Evolutionary conservation across 2,113 vertebrate genomes (phyloP).

Genomic region (Perca schrenkii): DNA sequence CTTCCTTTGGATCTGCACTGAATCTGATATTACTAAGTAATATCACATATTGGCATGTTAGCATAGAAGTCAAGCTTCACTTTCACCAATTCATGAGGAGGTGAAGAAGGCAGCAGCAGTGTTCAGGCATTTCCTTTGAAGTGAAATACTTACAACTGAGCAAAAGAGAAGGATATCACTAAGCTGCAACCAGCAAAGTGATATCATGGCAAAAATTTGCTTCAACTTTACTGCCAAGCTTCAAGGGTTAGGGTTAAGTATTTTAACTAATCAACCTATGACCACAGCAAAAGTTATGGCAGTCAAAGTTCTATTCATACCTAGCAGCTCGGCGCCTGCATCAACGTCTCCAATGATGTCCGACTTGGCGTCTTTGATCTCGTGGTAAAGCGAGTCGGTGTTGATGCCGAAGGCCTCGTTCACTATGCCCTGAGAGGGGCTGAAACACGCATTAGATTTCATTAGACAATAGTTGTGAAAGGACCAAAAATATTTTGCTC

Average conservation of each 20-base stretch:
- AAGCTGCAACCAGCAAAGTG: not conserved
- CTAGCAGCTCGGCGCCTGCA: conserved; percentile 96
- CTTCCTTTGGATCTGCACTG: not conserved
- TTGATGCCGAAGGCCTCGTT: conserved; percentile 99
- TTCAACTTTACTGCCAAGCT: not conserved
- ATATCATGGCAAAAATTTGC: not conserved
- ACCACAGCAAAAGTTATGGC: not conserved
- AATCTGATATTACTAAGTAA: conserved; percentile 8
- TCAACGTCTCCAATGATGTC: conserved; percentile 98
- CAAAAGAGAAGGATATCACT: not conserved
- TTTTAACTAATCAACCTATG: not conserved
- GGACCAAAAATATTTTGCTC: not conserved
- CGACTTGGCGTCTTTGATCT: conserved; percentile 95
- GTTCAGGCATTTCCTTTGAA: not conserved
- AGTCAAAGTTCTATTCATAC: conserved; percentile 74
- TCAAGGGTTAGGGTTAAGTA: not conserved
- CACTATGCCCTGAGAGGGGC: conserved; percentile 97
- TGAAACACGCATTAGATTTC: conserved; percentile 67
- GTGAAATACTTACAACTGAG: not conserved
- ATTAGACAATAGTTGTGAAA: not conserved
- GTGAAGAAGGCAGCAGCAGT: not conserved
- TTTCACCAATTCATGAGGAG: not conserved
- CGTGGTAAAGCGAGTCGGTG: conserved; percentile 97
- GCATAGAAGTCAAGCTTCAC: not conserved
- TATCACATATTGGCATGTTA: not conserved